These are phyloP conservation scores for Anoplophora glabripennis DNA, from an alignment of 1,140 invertebrate genomes.

Conservation along the genomic window DNA sequence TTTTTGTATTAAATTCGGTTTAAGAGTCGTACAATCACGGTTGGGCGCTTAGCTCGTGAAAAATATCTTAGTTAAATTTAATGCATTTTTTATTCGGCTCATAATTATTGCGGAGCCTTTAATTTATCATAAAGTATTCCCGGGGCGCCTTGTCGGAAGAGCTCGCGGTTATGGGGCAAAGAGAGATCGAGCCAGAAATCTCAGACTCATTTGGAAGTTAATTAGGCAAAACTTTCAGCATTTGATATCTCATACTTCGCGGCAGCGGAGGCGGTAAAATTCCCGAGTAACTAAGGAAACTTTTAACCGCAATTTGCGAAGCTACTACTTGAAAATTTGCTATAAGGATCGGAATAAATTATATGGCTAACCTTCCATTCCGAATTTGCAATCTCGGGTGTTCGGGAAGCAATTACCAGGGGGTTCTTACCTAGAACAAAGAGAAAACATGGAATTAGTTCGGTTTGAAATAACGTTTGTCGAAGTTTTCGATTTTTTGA, in stretches of 20 bases:
- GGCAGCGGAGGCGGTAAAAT: slow-evolving; percentile 10
- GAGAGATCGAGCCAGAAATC: neutral
- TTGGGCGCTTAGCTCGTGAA: too few species aligned
- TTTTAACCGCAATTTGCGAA: slow-evolving; percentile 17
- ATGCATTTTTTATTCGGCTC: too few species aligned
- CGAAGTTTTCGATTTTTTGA: too few species aligned
- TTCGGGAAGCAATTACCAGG: slow-evolving; percentile 7
- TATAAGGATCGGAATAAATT: slow-evolving; percentile 14
- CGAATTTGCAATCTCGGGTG: slow-evolving; percentile 1
- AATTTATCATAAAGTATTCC: too few species aligned
- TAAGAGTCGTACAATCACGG: too few species aligned
- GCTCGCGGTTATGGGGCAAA: too few species aligned
- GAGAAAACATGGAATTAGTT: neutral
- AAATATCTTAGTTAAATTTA: too few species aligned
- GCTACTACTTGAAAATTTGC: slow-evolving; percentile 19
- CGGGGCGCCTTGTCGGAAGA: too few species aligned
- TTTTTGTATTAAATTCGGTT: too few species aligned
- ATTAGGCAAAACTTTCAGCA: slow-evolving; percentile 19
- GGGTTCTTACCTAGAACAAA: slow-evolving; percentile 11
- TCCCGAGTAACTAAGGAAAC: slow-evolving; percentile 10
- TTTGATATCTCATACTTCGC: slow-evolving; percentile 9
- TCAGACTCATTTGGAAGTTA: slow-evolving; percentile 21
- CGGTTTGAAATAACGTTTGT: too few species aligned
- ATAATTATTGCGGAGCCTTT: too few species aligned
- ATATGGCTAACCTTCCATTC: slow-evolving; percentile 9